Evolutionary conservation across 1,140 invertebrate species (phyloP), one percentile per base, ranked within the genome.

Genomic region (Macrobrachium rosenbergii): DNA sequence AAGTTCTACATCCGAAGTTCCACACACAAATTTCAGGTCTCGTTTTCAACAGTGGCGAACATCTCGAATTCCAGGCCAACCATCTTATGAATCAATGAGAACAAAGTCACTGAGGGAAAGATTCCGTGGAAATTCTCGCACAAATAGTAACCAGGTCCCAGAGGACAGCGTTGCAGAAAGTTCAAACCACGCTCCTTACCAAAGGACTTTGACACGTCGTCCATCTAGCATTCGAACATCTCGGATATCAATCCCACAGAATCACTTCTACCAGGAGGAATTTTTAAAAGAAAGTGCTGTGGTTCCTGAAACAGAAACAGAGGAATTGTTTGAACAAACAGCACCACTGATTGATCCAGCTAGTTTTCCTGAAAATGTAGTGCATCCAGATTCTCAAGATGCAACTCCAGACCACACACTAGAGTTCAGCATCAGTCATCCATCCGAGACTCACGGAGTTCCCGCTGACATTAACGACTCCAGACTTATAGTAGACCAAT

Each of bases 31-130:
- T 5, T 87, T 87, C 14, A 73, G 59, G 28, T 82, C 78, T 52
- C 85, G 85, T 19, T 81, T 87, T 52, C 77, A 87, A 52, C 67
- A 82, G 23, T 87, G 85, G 85, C 85, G 85, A 17, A 60, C n/a
- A 23, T 87, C 85, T 21, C 85, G 85, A 11, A 11, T 75, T 28
- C 85, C 85, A 10, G 8, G 52, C 5, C 12, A 23, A 43, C 62
- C 79, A 6, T 11, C 60, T 52, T 82, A 87, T 59, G 85, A 87
- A 28, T 73, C 64, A 17, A 58, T 81, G n/a, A 45, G 52, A 82
- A 75, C 79, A 10, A 60, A 37, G n/a, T 64, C 79, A 21, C 28
- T 79, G 69, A 37, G 28, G 76, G 67, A 83, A 76, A 64, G 60
- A 12, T 21, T 59, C 16, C 23, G 21, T 10, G 69, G 62, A 59